Evolutionary conservation across 1,140 invertebrate genomes (phyloP).

Genomic region (Dendroctonus valens): DNA sequence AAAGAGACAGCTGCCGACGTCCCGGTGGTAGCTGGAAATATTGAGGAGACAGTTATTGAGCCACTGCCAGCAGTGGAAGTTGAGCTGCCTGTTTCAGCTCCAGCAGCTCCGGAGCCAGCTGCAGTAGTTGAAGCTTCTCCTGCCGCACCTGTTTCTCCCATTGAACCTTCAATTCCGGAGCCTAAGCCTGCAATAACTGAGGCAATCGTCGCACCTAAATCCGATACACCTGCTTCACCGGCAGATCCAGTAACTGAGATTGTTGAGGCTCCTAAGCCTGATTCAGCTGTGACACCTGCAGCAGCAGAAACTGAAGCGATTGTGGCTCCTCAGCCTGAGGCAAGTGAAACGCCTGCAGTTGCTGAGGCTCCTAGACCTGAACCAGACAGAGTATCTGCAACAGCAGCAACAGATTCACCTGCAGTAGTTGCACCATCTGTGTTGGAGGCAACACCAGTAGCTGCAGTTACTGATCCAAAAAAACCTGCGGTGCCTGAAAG

Average conservation of each 20-base stretch:
- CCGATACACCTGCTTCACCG: not conserved
- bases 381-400: not conserved
- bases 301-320: not conserved
- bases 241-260: not conserved
- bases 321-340: not conserved
- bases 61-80: not conserved
- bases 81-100: not conserved
- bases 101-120: not conserved
- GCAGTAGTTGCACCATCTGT: not conserved
- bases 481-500: not conserved
- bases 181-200: no score
- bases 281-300: not conserved
- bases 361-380: not conserved
- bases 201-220: no score
- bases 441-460: not conserved
- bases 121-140: not conserved
- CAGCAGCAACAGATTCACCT: conserved; percentile 1
- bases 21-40: not conserved
- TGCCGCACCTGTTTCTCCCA: no score
- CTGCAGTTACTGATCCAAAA: not conserved
- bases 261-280: not conserved
- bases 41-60: not conserved
- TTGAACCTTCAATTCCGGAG: no score
- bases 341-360: not conserved
- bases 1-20: not conserved